Conservation (phyloP, 23 tunicate species). For the Halocynthia aurantium region DNA sequence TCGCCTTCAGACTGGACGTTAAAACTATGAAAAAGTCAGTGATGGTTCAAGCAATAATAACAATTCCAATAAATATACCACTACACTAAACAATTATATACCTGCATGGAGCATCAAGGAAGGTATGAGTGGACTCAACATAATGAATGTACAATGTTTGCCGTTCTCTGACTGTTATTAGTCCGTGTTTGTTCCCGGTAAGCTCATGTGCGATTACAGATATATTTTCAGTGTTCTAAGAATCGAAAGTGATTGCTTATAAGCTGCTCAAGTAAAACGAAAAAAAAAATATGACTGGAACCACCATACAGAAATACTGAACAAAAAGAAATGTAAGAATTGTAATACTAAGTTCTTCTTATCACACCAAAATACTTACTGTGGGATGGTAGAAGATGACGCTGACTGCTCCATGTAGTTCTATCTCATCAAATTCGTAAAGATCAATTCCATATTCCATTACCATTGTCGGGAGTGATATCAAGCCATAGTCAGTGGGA, state of each 20-base stretch:
- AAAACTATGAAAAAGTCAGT: neutral
- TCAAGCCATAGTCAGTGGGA: neutral
- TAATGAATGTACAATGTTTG: slow-evolving; percentile 25
- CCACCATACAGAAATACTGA: no score
- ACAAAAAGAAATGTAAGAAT: no score
- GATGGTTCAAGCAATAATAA: no score
- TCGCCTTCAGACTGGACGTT: slow-evolving; percentile 17
- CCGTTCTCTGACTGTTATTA: slow-evolving; percentile 20
- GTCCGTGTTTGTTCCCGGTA: slow-evolving; percentile 27
- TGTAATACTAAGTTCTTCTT: no score
- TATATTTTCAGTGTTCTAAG: slow-evolving; percentile 8
- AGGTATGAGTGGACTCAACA: slow-evolving; percentile 30
- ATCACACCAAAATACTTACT: slow-evolving; percentile 4
- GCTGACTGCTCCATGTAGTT: slow-evolving; percentile 27
- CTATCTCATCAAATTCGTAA: slow-evolving; percentile 25
- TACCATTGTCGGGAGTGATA: slow-evolving; percentile 24
- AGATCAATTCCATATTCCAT: slow-evolving; percentile 6
- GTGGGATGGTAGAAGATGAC: slow-evolving; percentile 19
- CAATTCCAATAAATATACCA: no score
- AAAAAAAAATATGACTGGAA: no score
- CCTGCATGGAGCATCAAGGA: slow-evolving; percentile 33
- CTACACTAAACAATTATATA: neutral
- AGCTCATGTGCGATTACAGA: slow-evolving; percentile 19
- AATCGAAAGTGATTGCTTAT: no score
- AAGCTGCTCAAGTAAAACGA: no score